Conservation (phyloP, 2,113 vertebrate genomes). For the Aplodontia rufa region DNA sequence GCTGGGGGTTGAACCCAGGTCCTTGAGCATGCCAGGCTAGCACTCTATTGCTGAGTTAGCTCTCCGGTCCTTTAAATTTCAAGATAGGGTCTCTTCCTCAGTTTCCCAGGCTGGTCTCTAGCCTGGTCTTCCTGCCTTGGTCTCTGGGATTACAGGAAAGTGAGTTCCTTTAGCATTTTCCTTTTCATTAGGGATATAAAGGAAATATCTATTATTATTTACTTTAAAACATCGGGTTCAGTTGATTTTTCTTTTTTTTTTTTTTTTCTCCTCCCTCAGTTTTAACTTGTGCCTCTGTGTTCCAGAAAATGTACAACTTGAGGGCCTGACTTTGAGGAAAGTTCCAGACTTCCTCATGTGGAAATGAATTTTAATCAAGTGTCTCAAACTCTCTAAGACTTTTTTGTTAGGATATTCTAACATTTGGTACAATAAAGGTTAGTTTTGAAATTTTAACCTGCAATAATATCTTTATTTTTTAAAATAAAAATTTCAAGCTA, state of each 20-base stretch:
- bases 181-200: neutral
- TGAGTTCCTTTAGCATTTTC: neutral
- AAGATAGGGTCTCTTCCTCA: neutral
- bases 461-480: neutral
- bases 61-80: too few species aligned
- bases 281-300: neutral
- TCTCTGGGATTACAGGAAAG: neutral
- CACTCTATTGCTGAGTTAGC: too few species aligned
- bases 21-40: too few species aligned
- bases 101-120: too few species aligned
- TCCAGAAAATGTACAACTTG: neutral
- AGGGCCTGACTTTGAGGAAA: neutral
- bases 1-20: too few species aligned
- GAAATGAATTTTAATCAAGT: neutral
- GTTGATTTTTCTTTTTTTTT: neutral
- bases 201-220: neutral
- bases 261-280: too few species aligned
- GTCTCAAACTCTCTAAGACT: neutral
- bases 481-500: neutral
- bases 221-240: neutral
- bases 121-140: too few species aligned
- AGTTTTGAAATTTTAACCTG: constrained; percentile 14
- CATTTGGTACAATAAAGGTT: neutral
- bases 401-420: neutral
- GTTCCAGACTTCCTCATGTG: neutral